Evolutionary conservation across 1,140 invertebrate species (phyloP), one percentile per base, ranked within the genome.

Genomic region (Physella acuta): DNA sequence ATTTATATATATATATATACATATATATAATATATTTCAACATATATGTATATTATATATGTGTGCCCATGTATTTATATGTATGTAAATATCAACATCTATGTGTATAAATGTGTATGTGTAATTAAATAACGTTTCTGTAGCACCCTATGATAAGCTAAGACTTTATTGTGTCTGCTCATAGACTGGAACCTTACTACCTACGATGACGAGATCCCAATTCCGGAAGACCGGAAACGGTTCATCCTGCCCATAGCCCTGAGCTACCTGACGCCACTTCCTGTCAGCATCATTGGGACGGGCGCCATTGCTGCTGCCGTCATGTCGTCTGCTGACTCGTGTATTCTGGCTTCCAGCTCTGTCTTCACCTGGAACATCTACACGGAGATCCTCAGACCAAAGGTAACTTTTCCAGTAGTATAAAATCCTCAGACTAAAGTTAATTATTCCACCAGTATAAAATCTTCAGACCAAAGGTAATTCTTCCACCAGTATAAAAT

Each of bases 341-440:
- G 94, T 68, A 93, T 98, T 34, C 88, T 98, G 14, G 95, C 94
- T 11, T 94, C 95, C 3, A 93, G 93, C 70, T 97, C 94, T 26
- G 97, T 98, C 93, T 98, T 98, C 83, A 94, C 96, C 56, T 90
- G 94, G 81, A 98, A 98, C 84, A 92, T 99, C 68, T 98, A 97
- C 88, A 95, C 94, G 86, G 89, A 97, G 77, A 95, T 97, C 80
- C 94, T 98, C 86, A 87, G 94, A 73, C 94, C 95, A 85, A 90
- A 92, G 85, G 91, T 92, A n/a, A n/a, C n/a, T n/a, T n/a, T n/a
- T n/a, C n/a, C n/a, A n/a, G n/a, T n/a, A n/a, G n/a, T n/a, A n/a
- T n/a, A n/a, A n/a, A n/a, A n/a, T n/a, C n/a, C n/a, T n/a, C n/a
- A n/a, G n/a, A n/a, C n/a, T n/a, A n/a, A n/a, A n/a, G n/a, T n/a